These are phyloP conservation scores for Centruroides sculpturatus DNA, from an alignment of 1,140 invertebrate species.

Conservation along the genomic window DNA sequence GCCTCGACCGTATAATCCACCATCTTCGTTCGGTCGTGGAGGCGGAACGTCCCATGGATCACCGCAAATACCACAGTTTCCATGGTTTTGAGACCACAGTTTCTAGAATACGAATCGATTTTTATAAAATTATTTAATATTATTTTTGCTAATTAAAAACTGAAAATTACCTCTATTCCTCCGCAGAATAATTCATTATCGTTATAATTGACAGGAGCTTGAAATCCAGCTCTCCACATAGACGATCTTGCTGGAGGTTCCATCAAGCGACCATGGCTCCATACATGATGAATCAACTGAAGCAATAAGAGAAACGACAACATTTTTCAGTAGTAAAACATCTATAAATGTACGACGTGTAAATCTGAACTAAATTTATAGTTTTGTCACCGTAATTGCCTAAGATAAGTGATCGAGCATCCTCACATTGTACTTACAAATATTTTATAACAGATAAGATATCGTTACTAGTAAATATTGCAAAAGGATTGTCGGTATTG, in stretches of 20 bases:
- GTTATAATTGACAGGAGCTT: slow-evolving; percentile 64
- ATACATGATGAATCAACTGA: slow-evolving; percentile 12
- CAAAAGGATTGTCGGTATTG: not conserved
- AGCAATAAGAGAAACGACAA: no score
- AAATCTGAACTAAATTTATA: no score
- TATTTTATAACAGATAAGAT: slow-evolving; percentile 1
- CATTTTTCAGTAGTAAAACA: no score
- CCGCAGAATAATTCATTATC: slow-evolving; percentile 82
- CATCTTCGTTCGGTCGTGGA: slow-evolving; percentile 71
- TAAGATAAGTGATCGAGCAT: no score
- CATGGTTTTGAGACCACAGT: slow-evolving; percentile 68
- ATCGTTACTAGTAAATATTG: not conserved
- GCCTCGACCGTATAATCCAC: slow-evolving; percentile 70
- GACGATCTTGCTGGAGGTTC: slow-evolving; percentile 70
- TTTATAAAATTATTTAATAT: no score
- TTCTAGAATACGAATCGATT: slow-evolving; percentile 24
- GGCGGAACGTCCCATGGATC: slow-evolving; percentile 54
- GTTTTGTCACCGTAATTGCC: no score
- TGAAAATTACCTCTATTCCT: slow-evolving; percentile 46
- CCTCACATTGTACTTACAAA: no score
- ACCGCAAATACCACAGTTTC: slow-evolving; percentile 73
- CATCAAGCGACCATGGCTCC: slow-evolving; percentile 55
- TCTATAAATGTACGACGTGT: no score
- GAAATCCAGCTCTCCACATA: slow-evolving; percentile 61
- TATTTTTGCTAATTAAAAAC: not conserved